Base-by-base conservation (phyloP, 1,140 invertebrate genomes). In the Camponotus floridanus region DNA sequence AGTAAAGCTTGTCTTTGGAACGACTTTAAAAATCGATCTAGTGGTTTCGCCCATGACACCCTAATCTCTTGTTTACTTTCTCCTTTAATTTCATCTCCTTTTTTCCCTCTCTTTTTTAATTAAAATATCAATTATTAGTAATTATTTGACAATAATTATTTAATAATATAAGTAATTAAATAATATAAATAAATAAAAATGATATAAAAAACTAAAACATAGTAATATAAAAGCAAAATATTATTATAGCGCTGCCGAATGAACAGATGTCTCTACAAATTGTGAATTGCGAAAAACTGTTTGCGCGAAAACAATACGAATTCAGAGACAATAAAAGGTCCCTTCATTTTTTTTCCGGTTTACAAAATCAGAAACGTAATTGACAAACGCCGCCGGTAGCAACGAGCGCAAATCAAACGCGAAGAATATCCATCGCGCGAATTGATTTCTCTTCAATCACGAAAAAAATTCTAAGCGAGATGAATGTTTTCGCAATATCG, bases 1-100 rank as follows among this genome's bases (percentile, higher is more conserved):
- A 90, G 76, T 86, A 78, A 88, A 85, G 62, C 83, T 64, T 11
- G 88, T 86, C 65, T 87, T 79, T 39, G n/a, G 39, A 39, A 48
- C 73, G 33, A 70, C 61, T 84, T 90, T 76, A 83, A 70, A 90
- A 86, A 87, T 71, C 59, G 76, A 76, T 67, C 39, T 51, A 64
- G 15, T 57, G 64, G 80, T 87, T 87, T 87, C 73, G 51, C 36
- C 26, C 65, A 71, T 59, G 68, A 87, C 61, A 87, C 26, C 31
- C 31, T n/a, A 18, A 13, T 18, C 8, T 64, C 36, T 33, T 33
- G 31, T 18, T 42, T n/a, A 45, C 48, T 78, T 31, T 11, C 13
- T 13, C 2, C 39, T 61, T 21, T 26, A 67, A n/a, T n/a, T 51
- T 51, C 18, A 18, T 51, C 3, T 15, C 48, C 6, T 6, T 15